Evolutionary conservation across 2,888 invertebrate genomes (phyloP), one percentile per base, ranked within the genome.

Genomic region (Andrena hattorfiana): DNA sequence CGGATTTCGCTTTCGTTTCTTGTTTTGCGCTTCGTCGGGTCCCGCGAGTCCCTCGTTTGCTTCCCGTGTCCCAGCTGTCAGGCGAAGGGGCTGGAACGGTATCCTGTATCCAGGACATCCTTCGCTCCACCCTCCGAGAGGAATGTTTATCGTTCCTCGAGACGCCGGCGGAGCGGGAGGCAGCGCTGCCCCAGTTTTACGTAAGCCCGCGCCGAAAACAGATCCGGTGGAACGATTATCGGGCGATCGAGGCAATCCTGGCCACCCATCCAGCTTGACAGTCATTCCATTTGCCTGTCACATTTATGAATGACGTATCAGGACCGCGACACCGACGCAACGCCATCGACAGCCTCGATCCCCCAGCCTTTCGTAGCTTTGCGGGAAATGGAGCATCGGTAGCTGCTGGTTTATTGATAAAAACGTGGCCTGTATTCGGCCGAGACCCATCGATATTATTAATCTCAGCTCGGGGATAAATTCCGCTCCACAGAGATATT

Each of bases 1-100:
- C 85, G 79, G 81, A 86, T 86, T 87, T 81, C 81, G 82, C 81
- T 88, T 81, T 88, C 83, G 78, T 87, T 89, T 89, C 87, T 85
- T 89, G 89, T 86, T 89, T 89, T 85, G 81, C 81, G 87, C 85
- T 84, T 71, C 81, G 82, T 49, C 82, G 82, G 69, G 5, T 59
- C 72, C 68, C 83, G 83, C 48, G 48, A 48, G 64, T 10, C 30
- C 10, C 28, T 66, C 10, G n/a, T n/a, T 60, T 7, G 30, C 30
- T 32, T n/a, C 16, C n/a, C 16, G 7, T 4, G 20, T 8, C 32
- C 35, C 20, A 13, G 4, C 62, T 63, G 62, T 32, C 62, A 10
- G 62, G n/a, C 32, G 16, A 3, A n/a, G 32, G 62, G 6, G 3
- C 32, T 4, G 35, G 8, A 23, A 8, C 10, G 23, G 59, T 42